A percentile compares a stretch with the other conserved stretches of the same genome.
These are phyloP conservation scores for Drosophila vallismaia DNA, from an alignment of 2,888 invertebrate genomes.

Conservation along the genomic window DNA sequence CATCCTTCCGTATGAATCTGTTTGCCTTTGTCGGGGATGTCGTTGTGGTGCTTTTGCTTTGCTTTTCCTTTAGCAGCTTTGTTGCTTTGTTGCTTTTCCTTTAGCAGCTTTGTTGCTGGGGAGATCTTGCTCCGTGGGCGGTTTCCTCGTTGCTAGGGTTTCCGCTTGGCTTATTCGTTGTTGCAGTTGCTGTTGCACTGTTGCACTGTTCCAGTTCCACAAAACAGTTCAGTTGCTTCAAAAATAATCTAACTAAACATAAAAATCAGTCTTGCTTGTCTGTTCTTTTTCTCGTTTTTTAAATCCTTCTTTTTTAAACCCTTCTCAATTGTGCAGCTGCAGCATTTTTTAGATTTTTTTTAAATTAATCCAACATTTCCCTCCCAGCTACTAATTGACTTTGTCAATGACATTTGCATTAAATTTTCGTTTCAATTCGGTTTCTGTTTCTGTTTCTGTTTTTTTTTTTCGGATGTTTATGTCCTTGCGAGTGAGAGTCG, in stretches of 20 bases:
- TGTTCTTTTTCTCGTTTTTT: conserved; percentile 4
- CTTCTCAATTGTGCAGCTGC: conserved; percentile 34
- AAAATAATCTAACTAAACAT: conserved; percentile 74
- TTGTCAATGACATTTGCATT: conserved; percentile 47
- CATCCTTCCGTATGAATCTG: conserved; percentile 67
- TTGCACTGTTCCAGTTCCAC: conserved; percentile 18
- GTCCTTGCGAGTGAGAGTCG: conserved; percentile 37
- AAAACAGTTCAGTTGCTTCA: conserved; percentile 17
- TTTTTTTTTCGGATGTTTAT: conserved; percentile 39
- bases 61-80: conserved; percentile 16
- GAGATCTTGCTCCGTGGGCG: conserved; percentile 13
- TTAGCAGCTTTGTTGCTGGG: neutral
- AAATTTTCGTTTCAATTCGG: neutral
- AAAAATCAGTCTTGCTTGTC: conserved; percentile 80
- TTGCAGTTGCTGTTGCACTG: conserved; percentile 22
- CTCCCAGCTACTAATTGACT: conserved; percentile 45
- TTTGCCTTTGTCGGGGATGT: conserved; percentile 18
- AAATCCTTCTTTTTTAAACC: conserved; percentile 10
- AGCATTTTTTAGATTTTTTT: conserved; percentile 26
- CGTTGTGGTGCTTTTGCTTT: conserved; percentile 5
- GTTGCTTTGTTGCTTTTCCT: conserved; percentile 4
- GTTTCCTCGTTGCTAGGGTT: conserved; percentile 42
- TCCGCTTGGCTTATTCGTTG: conserved; percentile 48
- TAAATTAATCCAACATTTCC: conserved; percentile 12
- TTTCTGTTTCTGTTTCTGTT: neutral